phyloP scores from a whole-genome alignment of 2,888 invertebrate species.

The Lasioglossum figueresi region DNA sequence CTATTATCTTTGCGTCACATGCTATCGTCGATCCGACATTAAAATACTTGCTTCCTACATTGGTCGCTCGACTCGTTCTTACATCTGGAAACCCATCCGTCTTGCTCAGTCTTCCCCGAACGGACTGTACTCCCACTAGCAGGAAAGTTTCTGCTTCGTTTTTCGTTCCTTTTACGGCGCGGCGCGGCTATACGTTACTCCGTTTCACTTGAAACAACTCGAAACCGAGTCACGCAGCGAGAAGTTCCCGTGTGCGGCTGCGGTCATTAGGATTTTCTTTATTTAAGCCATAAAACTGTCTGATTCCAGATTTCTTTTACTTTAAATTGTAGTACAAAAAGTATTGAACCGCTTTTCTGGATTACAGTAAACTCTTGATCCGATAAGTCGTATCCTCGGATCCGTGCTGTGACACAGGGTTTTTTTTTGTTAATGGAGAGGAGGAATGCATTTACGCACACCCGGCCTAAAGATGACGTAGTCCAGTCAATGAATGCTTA shows the following conservation, averaged over 20 bases:
- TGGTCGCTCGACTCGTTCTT: background rate
- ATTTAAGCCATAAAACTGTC: background rate
- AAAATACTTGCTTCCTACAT: background rate
- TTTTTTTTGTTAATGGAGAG: no score
- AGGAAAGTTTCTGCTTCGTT: constrained; percentile 24
- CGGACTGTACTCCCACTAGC: background rate
- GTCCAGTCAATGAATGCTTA: no score
- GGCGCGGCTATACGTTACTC: constrained; percentile 5
- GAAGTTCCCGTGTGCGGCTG: background rate
- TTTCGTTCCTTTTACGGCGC: constrained; percentile 29
- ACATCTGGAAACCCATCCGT: constrained; percentile 1
- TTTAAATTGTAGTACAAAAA: background rate
- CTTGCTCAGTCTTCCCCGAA: background rate
- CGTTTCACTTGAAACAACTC: constrained; percentile 8
- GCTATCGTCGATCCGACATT: no score
- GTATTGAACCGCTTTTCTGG: no score
- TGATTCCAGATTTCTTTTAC: background rate
- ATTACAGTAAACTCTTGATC: no score
- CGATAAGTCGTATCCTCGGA: no score
- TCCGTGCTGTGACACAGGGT: no score
- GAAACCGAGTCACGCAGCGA: background rate
- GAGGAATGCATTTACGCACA: no score
- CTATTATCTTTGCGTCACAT: no score
- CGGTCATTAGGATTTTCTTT: constrained; percentile 13
- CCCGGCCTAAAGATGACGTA: no score